These are phyloP conservation scores for Laterallus jamaicensis DNA, from an alignment of 2,113 vertebrate species.

Conservation along the genomic window DNA sequence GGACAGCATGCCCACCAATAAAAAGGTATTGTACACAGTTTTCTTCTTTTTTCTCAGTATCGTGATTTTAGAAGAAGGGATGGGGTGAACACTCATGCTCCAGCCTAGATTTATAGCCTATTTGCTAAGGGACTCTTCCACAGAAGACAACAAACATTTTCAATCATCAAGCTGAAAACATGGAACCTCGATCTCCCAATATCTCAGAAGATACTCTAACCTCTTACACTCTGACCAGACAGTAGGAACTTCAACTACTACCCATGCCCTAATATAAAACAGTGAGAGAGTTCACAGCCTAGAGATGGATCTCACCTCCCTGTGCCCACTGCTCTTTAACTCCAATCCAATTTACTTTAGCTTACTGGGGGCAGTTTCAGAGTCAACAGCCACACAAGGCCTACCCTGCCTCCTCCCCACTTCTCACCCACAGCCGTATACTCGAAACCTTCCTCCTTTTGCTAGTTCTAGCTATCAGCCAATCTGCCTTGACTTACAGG, in stretches of 20 bases:
- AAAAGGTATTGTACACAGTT: not conserved
- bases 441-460: not conserved
- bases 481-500: not conserved
- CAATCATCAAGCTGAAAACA: not conserved
- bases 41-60: not conserved
- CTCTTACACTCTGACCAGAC: not conserved
- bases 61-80: not conserved
- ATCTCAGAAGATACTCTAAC: not conserved
- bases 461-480: not conserved
- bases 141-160: not conserved
- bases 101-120: not conserved
- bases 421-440: not conserved
- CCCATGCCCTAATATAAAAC: not conserved
- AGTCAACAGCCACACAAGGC: not conserved
- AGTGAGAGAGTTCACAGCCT: not conserved
- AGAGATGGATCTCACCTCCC: not conserved
- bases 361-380: not conserved
- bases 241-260: not conserved
- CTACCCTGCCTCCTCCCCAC: not conserved
- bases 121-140: not conserved
- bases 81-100: not conserved
- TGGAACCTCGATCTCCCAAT: not conserved
- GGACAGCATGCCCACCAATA: not conserved
- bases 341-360: not conserved
- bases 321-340: not conserved